These are phyloP conservation scores for Motacilla alba DNA, from an alignment of 2,113 vertebrate genomes.

Conservation along the genomic window DNA sequence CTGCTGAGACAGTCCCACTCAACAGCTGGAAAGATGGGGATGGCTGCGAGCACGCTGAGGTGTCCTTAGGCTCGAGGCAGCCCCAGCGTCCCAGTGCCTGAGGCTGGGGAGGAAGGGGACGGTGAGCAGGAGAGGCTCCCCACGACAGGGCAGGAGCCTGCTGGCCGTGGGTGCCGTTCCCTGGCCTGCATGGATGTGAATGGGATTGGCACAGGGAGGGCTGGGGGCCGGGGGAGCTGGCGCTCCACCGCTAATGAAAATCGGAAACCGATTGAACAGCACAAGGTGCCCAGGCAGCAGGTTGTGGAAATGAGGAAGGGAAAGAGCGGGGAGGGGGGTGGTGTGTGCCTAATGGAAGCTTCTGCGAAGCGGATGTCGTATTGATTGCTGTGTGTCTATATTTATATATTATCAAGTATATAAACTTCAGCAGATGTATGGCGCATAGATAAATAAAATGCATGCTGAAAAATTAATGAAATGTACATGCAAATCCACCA, in stretches of 20 bases:
- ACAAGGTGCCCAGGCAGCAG: constrained; percentile 78
- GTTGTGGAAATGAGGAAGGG: constrained; percentile 75
- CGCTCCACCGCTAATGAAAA: constrained; percentile 75
- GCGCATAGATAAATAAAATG: constrained; percentile 81
- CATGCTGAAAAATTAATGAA: constrained; percentile 82
- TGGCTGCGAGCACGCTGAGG: background rate
- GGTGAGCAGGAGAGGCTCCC: background rate
- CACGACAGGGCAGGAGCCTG: background rate
- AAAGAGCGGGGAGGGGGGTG: constrained; percentile 27
- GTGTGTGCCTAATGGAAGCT: constrained; percentile 67
- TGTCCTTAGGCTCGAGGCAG: background rate
- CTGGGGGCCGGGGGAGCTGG: constrained; percentile 34
- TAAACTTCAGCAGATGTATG: constrained; percentile 81
- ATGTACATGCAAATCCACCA: constrained; percentile 73
- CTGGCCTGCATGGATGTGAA: background rate
- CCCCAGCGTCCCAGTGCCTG: background rate
- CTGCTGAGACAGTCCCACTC: background rate
- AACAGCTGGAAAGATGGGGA: background rate
- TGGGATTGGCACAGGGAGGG: constrained; percentile 4
- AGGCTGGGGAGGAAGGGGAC: background rate
- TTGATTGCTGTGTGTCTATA: constrained; percentile 78
- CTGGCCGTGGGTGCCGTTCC: background rate
- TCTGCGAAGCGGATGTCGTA: constrained; percentile 76
- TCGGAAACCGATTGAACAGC: constrained; percentile 75
- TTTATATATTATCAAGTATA: constrained; percentile 78